phyloP scores from a whole-genome alignment of 1,140 invertebrate genomes.

The Psix sp. region DNA sequence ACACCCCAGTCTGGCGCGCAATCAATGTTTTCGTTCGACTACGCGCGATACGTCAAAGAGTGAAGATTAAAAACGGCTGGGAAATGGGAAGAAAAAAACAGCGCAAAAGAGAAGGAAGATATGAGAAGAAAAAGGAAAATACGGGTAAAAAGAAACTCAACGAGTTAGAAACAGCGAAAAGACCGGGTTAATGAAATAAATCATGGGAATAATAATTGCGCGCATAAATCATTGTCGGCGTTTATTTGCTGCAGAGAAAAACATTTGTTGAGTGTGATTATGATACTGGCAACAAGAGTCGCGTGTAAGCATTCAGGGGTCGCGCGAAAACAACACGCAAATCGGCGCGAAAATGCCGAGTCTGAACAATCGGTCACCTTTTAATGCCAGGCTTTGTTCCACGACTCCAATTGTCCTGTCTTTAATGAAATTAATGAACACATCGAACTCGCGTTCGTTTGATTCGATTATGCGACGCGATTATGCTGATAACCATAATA shows the following conservation, averaged over 20 bases:
- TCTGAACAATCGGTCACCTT: conserved; percentile 35
- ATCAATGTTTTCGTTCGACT: conserved; percentile 19
- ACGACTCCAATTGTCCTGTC: conserved; percentile 23
- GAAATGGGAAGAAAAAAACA: neutral
- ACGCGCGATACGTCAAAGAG: conserved; percentile 1
- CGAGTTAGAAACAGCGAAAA: neutral
- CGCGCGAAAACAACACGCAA: conserved; percentile 53
- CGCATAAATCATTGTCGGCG: conserved; percentile 35
- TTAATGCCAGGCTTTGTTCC: conserved; percentile 22
- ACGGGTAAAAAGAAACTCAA: neutral
- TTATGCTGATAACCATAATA: conserved; percentile 5
- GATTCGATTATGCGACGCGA: conserved; percentile 15
- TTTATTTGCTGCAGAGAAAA: conserved; percentile 26
- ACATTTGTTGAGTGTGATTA: conserved; percentile 50
- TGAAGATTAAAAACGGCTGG: conserved; percentile 7
- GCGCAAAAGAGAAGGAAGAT: neutral
- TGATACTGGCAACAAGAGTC: conserved; percentile 57
- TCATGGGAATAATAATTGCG: conserved; percentile 23
- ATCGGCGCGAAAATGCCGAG: conserved; percentile 44
- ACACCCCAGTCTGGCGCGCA: conserved; percentile 2
- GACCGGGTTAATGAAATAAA: conserved; percentile 28
- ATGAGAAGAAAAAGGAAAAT: neutral
- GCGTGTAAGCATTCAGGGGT: conserved; percentile 45
- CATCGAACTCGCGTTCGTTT: conserved; percentile 2
- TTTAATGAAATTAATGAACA: conserved; percentile 38